A percentile compares a stretch with the other conserved stretches of the same genome.
These are phyloP conservation scores for Eupeodes luniger DNA, from an alignment of 2,888 invertebrate species.

Conservation along the genomic window DNA sequence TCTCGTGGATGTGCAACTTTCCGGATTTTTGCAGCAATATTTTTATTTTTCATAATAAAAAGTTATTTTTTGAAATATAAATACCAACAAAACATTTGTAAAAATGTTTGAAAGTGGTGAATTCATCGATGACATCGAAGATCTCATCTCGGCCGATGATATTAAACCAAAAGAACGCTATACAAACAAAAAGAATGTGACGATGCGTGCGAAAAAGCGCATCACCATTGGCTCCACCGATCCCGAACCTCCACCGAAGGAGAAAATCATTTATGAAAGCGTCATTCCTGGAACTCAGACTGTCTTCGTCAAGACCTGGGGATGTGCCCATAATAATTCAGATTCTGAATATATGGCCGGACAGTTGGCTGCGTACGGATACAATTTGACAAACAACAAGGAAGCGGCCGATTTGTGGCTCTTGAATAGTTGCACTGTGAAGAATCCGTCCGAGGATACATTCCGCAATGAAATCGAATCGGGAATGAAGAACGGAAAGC, in stretches of 20 bases:
- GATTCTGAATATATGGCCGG: slow-evolving; percentile 99
- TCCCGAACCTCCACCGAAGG: slow-evolving; percentile 72
- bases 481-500: slow-evolving; percentile 90
- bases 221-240: slow-evolving; percentile 65
- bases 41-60: not conserved
- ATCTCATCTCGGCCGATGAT: slow-evolving; percentile 91
- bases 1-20: slow-evolving; percentile 52
- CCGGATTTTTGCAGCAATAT: not conserved
- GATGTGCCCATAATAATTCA: slow-evolving; percentile 98
- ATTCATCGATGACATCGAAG: slow-evolving; percentile 92
- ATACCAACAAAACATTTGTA: not conserved
- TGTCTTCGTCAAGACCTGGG: slow-evolving; percentile 97
- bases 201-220: slow-evolving; percentile 87
- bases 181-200: slow-evolving; percentile 89
- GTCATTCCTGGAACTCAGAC: slow-evolving; percentile 90
- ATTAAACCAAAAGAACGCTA: slow-evolving; percentile 92
- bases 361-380: slow-evolving; percentile 94
- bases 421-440: slow-evolving; percentile 98
- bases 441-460: slow-evolving; percentile 98
- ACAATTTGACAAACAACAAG: slow-evolving; percentile 92
- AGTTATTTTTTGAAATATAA: not conserved
- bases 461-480: slow-evolving; percentile 93
- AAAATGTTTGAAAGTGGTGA: slow-evolving; percentile 71
- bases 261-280: slow-evolving; percentile 86
- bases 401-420: slow-evolving; percentile 95